Base-by-base conservation (phyloP, 2,113 vertebrate genomes). In the Pollimyrus isidori region DNA sequence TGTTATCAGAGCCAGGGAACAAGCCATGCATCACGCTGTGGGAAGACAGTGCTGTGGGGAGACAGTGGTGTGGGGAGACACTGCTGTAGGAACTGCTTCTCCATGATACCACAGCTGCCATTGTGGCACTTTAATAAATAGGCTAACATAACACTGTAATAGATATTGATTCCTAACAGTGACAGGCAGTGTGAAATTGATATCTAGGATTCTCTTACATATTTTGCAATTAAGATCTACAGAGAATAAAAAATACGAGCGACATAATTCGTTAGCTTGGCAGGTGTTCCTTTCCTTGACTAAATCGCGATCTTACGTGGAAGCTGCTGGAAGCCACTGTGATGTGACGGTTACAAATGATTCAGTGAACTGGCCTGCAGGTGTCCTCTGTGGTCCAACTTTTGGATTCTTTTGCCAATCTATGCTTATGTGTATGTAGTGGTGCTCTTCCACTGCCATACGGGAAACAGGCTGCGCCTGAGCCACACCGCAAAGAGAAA, bases 21-120 rank as follows among this genome's bases (percentile, higher is more conserved):
- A 58, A 65, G 49, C 49, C 87, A 87, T 87, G 87, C 35, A 87
- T 87, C 87, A 87, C 49, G 85, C 49, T 87, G 87, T 13, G 86
- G 45, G 86, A 19, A 87, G 86, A 58, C 30, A 15, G 30, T 50
- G 23, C 35, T 46, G 19, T 17, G 21, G 86, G 53, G 35, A 35
- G 35, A 35, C 35, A 35, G 35, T 35, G 84, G n/a, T 87, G 86
- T 11, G 86, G n/a, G 86, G 30, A 87, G 86, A 58, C 30, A 15
- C 17, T 50, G 23, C 35, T 46, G 19, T 30, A 10, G 53, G 56
- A 23, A 17, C 56, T 65, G 35, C 21, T 58, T 21, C 53, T 65
- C 53, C 30, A 39, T 10, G 56, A 62, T 65, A 87, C 56, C 35
- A 30, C n/a, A 62, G 53, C 52, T 87, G 56, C 56, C 87, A 65